phyloP scores from a whole-genome alignment of 1,140 invertebrate species.

The Macrobrachium nipponense region DNA sequence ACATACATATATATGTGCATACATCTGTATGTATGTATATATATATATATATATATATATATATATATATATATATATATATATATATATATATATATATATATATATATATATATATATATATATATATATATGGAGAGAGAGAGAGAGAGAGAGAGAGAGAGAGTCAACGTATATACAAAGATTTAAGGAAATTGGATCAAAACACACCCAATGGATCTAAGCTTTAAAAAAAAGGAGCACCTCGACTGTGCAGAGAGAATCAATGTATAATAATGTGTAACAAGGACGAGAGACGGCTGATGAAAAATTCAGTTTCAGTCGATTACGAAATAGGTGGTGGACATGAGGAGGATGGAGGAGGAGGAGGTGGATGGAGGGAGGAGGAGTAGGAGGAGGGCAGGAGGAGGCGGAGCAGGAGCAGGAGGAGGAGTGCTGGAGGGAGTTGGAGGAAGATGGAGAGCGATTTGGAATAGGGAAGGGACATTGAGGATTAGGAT shows the following conservation, averaged over 20 bases:
- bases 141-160: too few relatives aligned
- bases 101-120: not conserved
- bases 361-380: not conserved
- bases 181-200: too few relatives aligned
- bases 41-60: not conserved
- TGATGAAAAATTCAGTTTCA: too few relatives aligned
- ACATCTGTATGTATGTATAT: conserved; percentile 15
- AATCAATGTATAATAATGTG: too few relatives aligned
- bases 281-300: too few relatives aligned
- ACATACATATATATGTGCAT: not conserved
- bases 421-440: not conserved
- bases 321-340: too few relatives aligned
- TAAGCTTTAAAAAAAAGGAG: too few relatives aligned
- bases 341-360: too few relatives aligned
- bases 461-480: not conserved
- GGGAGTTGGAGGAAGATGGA: conserved; percentile 10
- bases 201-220: too few relatives aligned
- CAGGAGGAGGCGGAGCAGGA: not conserved
- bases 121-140: too few relatives aligned
- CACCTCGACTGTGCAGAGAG: too few relatives aligned
- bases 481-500: not conserved
- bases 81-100: not conserved
- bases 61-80: conserved; percentile 2
- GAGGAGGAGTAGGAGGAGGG: not conserved
- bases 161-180: too few relatives aligned